These are phyloP conservation scores for Bathynomus jamesi DNA, from an alignment of 1,140 invertebrate genomes.

Conservation along the genomic window DNA sequence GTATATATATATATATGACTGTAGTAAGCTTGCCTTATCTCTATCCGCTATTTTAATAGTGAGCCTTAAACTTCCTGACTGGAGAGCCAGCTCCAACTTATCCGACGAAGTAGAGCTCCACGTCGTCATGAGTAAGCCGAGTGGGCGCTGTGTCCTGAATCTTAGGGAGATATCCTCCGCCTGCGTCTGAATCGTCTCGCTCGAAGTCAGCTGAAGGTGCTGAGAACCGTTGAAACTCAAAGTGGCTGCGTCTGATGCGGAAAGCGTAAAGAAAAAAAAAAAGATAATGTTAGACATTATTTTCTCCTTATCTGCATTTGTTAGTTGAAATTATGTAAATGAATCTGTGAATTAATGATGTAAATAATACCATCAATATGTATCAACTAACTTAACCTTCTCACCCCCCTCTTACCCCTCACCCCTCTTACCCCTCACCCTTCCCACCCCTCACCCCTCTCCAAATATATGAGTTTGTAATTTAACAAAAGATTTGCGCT, in stretches of 20 bases:
- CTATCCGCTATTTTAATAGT: constrained; percentile 62
- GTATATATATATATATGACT: no score
- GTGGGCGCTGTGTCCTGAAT: constrained; percentile 71
- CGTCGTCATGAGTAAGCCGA: constrained; percentile 44
- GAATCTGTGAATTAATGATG: background rate
- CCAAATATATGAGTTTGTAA: no score
- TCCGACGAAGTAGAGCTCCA: constrained; percentile 51
- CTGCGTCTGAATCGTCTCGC: constrained; percentile 73
- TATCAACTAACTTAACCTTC: no score
- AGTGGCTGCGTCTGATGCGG: constrained; percentile 65
- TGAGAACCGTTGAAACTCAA: constrained; percentile 82
- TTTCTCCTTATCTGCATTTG: no score
- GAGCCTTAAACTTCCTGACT: constrained; percentile 67
- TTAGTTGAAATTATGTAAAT: background rate
- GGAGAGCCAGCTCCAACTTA: constrained; percentile 70
- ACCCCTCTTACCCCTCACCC: no score
- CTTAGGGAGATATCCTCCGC: constrained; percentile 83
- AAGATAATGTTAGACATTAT: no score
- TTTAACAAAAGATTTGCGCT: no score
- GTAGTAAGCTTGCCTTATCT: constrained; percentile 11
- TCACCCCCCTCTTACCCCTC: no score
- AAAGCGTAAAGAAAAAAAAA: no score
- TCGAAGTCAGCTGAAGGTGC: constrained; percentile 68
- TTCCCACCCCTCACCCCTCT: no score
- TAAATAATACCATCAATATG: no score